Evolutionary conservation across 1,140 invertebrate genomes (phyloP).

Genomic region (Tetranychus cinnabarinus): DNA sequence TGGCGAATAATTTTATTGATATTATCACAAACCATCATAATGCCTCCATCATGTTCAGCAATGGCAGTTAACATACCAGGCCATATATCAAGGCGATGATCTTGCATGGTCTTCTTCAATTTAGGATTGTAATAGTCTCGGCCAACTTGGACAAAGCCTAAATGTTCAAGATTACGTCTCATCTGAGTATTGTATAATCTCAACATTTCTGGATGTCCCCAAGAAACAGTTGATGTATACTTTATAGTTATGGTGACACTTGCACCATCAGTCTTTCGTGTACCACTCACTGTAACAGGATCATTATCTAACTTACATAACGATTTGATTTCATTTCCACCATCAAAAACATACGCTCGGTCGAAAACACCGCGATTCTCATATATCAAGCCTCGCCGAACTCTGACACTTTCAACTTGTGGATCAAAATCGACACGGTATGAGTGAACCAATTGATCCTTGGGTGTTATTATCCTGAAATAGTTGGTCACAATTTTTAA

Average conservation of each 20-base stretch:
- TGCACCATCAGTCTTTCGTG: background rate
- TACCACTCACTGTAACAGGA: too few relatives aligned
- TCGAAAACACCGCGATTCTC: too few relatives aligned
- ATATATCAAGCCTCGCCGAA: too few relatives aligned
- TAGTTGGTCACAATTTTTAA: too few relatives aligned
- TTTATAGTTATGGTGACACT: background rate
- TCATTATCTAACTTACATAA: too few relatives aligned
- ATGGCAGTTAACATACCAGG: conserved; percentile 39
- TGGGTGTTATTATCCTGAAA: too few relatives aligned
- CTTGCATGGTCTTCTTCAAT: background rate
- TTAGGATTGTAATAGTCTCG: conserved; percentile 1
- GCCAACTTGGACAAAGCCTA: background rate
- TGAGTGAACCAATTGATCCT: too few relatives aligned
- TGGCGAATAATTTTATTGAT: conserved; percentile 42
- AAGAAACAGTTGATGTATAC: background rate
- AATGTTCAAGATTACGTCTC: background rate
- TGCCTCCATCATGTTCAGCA: conserved; percentile 40
- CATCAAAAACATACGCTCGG: too few relatives aligned
- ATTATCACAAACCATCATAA: conserved; percentile 47
- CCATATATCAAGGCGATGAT: conserved; percentile 11
- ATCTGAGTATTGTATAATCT: background rate
- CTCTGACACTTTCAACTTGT: too few relatives aligned
- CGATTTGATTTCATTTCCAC: too few relatives aligned
- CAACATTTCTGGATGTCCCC: conserved; percentile 1
- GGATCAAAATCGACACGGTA: too few relatives aligned